phyloP scores from a whole-genome alignment of 2,888 invertebrate genomes.

The Troides helena region DNA sequence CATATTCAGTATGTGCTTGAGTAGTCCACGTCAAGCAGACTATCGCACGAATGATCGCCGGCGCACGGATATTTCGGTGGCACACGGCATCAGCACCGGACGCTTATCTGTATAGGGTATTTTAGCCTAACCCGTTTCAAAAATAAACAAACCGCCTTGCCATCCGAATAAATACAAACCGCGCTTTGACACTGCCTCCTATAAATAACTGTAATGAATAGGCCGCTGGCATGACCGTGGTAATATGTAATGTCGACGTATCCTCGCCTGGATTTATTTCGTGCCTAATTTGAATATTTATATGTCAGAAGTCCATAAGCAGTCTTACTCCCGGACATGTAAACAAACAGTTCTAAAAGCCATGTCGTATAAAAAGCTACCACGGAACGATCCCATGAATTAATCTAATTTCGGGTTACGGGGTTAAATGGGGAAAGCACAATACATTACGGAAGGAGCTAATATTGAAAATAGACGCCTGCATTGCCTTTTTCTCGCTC shows the following conservation, averaged over 20 bases:
- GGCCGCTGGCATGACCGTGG: conserved; percentile 68
- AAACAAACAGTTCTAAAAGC: conserved; percentile 42
- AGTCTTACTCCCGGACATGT: conserved; percentile 47
- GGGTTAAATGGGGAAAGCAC: conserved; percentile 14
- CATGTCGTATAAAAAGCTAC: conserved; percentile 29
- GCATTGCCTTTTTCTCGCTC: background rate
- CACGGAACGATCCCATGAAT: conserved; percentile 29
- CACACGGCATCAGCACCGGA: conserved; percentile 52
- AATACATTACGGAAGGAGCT: conserved; percentile 14
- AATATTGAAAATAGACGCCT: conserved; percentile 7
- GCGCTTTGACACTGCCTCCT: conserved; percentile 73
- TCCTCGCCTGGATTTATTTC: conserved; percentile 70
- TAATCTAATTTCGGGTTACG: conserved; percentile 30
- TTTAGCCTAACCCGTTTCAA: conserved; percentile 69
- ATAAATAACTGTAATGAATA: conserved; percentile 79
- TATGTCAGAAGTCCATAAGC: conserved; percentile 60
- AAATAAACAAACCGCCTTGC: conserved; percentile 72
- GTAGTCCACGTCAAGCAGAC: conserved; percentile 43
- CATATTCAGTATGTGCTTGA: conserved; percentile 57
- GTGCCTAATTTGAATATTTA: conserved; percentile 72
- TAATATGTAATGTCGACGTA: conserved; percentile 73
- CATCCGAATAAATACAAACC: conserved; percentile 74
- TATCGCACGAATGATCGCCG: conserved; percentile 56
- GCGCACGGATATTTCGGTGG: conserved; percentile 56
- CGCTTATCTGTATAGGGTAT: conserved; percentile 70